Percentiles rank a stretch among this genome's conserved stretches.
These are phyloP conservation scores for Penaeus monodon DNA, from an alignment of 2,888 invertebrate genomes.

Conservation along the genomic window DNA sequence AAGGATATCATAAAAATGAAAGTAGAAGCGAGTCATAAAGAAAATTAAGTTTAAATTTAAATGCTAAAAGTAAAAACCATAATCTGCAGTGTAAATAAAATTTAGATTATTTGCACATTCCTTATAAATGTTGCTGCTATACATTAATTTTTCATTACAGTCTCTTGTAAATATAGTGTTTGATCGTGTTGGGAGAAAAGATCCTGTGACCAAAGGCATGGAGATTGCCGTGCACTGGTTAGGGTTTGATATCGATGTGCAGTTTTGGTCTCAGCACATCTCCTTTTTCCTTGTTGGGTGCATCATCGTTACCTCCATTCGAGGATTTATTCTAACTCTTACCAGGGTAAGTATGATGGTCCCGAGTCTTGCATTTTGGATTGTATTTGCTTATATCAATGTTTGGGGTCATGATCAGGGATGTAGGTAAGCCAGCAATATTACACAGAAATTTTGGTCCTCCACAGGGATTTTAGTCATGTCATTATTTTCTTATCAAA, in stretches of 20 bases:
- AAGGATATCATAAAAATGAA: too few species aligned
- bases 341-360: constrained; percentile 82
- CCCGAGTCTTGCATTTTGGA: too few species aligned
- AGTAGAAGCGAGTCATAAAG: too few species aligned
- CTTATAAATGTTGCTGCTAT: neutral
- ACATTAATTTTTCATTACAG: neutral
- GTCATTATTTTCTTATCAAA: too few species aligned
- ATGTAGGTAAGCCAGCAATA: too few species aligned
- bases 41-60: too few species aligned
- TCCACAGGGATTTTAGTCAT: too few species aligned
- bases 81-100: too few species aligned
- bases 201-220: constrained; percentile 88
- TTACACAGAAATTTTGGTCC: too few species aligned
- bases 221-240: constrained; percentile 98
- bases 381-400: too few species aligned
- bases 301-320: constrained; percentile 96
- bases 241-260: constrained; percentile 95
- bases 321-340: constrained; percentile 93
- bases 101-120: neutral
- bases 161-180: neutral
- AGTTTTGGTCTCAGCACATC: constrained; percentile 99
- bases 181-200: constrained; percentile 92
- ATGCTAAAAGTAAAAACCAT: too few species aligned
- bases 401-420: too few species aligned
- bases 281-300: constrained; percentile 97